Evolutionary conservation across 2,888 invertebrate species (phyloP).

Genomic region (Synanthedon formicaeformis): DNA sequence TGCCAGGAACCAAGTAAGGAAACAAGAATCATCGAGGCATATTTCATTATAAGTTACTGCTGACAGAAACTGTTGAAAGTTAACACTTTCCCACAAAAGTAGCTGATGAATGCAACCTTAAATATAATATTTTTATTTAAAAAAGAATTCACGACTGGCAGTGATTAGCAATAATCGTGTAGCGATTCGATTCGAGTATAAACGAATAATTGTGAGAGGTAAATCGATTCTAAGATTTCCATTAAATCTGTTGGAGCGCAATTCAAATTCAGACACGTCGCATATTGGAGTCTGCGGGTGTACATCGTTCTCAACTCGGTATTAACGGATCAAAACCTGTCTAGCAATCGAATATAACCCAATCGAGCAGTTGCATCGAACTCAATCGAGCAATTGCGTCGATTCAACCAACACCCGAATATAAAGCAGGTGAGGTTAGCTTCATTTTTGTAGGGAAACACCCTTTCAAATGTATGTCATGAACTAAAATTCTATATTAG

Average conservation of each 20-base stretch:
- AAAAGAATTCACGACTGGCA: neutral
- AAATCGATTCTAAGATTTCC: conserved; percentile 18
- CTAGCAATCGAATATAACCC: conserved; percentile 33
- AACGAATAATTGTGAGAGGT: conserved; percentile 4
- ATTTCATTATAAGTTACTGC: no score
- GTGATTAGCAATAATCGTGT: neutral
- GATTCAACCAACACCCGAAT: neutral
- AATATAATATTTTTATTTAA: no score
- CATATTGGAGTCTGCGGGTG: conserved; percentile 30
- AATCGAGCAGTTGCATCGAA: conserved; percentile 37
- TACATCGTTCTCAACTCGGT: conserved; percentile 13
- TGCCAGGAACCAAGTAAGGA: no score
- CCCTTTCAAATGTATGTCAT: neutral
- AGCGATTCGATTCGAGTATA: neutral
- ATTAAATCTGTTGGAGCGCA: conserved; percentile 24
- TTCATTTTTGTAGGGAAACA: neutral
- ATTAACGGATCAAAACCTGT: conserved; percentile 18
- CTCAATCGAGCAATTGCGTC: conserved; percentile 1
- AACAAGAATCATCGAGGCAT: no score
- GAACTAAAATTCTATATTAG: no score
- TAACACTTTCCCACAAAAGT: no score
- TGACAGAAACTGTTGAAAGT: no score
- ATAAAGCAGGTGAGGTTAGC: neutral
- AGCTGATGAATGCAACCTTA: no score
- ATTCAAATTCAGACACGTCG: conserved; percentile 37